Percentiles rank a stretch among this genome's conserved stretches.
phyloP scores from a whole-genome alignment of 2,888 invertebrate genomes.

The Tridacna crocea region DNA sequence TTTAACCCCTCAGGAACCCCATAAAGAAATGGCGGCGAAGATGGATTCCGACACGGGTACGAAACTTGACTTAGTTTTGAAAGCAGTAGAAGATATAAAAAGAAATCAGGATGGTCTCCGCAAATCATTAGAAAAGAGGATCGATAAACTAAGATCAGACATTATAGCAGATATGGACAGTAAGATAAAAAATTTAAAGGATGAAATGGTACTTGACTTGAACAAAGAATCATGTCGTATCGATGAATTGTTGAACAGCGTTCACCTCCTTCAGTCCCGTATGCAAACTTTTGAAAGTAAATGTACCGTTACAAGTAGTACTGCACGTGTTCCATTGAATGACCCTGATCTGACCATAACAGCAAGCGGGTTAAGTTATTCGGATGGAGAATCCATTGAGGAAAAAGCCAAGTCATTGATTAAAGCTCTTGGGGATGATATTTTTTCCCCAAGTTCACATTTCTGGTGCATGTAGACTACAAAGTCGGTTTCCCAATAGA shows the following conservation, averaged over 20 bases:
- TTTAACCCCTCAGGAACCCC: no score
- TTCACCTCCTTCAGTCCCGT: background rate
- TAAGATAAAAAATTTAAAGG: slow-evolving; percentile 15
- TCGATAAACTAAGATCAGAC: slow-evolving; percentile 34
- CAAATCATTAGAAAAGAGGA: slow-evolving; percentile 26
- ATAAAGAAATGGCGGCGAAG: no score
- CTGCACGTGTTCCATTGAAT: slow-evolving; percentile 4
- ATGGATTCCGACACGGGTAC: no score
- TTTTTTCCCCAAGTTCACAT: background rate
- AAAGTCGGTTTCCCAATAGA: background rate
- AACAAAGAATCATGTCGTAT: slow-evolving; percentile 12
- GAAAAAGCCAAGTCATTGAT: slow-evolving; percentile 4
- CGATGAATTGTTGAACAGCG: slow-evolving; percentile 4
- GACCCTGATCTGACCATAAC: slow-evolving; percentile 25
- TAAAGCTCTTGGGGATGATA: slow-evolving; percentile 14
- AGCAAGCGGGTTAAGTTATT: background rate
- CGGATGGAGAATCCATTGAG: slow-evolving; percentile 7
- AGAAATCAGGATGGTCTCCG: slow-evolving; percentile 28
- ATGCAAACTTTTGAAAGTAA: background rate
- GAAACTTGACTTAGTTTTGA: no score
- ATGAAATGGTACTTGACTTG: slow-evolving; percentile 14
- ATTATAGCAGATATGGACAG: slow-evolving; percentile 22
- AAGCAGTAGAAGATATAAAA: slow-evolving; percentile 6
- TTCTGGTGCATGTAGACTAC: slow-evolving; percentile 1
- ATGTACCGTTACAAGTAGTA: background rate